Percentiles rank a stretch among this genome's conserved stretches.
These are phyloP conservation scores for Pollicipes pollicipes DNA, from an alignment of 1,140 invertebrate genomes.

Conservation along the genomic window DNA sequence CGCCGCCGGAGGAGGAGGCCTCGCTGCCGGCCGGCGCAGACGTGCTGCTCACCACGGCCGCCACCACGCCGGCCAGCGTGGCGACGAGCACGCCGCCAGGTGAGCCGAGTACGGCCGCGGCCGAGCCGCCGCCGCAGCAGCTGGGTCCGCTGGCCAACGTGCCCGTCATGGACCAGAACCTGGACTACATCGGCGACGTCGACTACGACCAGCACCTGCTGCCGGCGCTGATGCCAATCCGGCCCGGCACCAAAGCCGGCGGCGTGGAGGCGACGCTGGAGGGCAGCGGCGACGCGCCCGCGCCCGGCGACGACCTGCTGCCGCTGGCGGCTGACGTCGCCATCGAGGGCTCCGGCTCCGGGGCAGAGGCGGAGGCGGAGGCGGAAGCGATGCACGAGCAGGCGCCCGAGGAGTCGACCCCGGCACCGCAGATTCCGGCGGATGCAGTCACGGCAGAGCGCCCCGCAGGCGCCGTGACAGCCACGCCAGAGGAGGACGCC, in stretches of 20 bases:
- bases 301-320: neutral
- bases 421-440: neutral
- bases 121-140: neutral
- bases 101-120: neutral
- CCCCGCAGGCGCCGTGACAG: too few species aligned
- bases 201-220: neutral
- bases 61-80: neutral
- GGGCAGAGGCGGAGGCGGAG: neutral
- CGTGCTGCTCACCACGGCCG: neutral
- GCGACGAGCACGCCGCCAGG: neutral
- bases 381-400: too few species aligned
- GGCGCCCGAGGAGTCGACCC: neutral
- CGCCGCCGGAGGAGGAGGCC: neutral
- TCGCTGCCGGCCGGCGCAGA: neutral
- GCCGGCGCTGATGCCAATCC: neutral
- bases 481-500: too few species aligned
- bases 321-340: neutral
- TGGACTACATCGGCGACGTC: slow-evolving; percentile 3
- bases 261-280: neutral
- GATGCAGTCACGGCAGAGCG: too few species aligned
- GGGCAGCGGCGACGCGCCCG: neutral
- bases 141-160: neutral
- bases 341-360: neutral
- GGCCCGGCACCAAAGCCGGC: too few species aligned
- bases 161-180: neutral